Conservation (phyloP, 1,140 invertebrate genomes). For the Drosophila bocqueti region DNA sequence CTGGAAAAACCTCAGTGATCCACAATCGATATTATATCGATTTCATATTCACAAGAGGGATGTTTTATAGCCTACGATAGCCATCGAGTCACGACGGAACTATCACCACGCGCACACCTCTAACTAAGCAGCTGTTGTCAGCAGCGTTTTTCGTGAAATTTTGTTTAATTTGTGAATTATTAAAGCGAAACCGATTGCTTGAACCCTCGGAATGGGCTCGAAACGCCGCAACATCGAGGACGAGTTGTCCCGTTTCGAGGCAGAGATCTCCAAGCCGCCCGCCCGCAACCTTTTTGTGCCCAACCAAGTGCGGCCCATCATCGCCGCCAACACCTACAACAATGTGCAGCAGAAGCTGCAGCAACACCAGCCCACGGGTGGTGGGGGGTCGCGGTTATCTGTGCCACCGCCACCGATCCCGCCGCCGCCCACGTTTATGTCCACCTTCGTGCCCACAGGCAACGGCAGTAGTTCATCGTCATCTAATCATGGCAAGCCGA, state of each 20-base stretch:
- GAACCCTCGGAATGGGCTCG: slow-evolving; percentile 62
- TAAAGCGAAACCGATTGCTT: background rate
- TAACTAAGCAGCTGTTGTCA: slow-evolving; percentile 41
- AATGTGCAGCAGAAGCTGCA: slow-evolving; percentile 89
- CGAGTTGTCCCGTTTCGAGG: slow-evolving; percentile 94
- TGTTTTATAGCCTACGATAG: no score
- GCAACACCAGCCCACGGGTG: slow-evolving; percentile 83
- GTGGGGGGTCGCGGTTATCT: slow-evolving; percentile 82
- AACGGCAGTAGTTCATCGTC: slow-evolving; percentile 30
- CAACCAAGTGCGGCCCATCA: slow-evolving; percentile 87
- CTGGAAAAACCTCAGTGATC: background rate
- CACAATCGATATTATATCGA: background rate
- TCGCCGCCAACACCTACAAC: slow-evolving; percentile 89
- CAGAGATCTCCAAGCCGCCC: slow-evolving; percentile 90
- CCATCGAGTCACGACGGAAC: background rate
- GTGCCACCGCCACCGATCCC: slow-evolving; percentile 86
- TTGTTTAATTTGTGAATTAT: slow-evolving; percentile 33
- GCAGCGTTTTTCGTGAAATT: slow-evolving; percentile 50
- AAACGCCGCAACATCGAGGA: slow-evolving; percentile 89
- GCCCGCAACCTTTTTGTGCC: slow-evolving; percentile 85
- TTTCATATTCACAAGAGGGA: no score
- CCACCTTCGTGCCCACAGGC: slow-evolving; percentile 86
- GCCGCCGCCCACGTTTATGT: slow-evolving; percentile 82
- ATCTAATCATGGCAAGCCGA: slow-evolving; percentile 46
- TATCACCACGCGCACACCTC: background rate